These are phyloP conservation scores for Cheilosia urbana DNA, from an alignment of 2,888 invertebrate species.

Conservation along the genomic window DNA sequence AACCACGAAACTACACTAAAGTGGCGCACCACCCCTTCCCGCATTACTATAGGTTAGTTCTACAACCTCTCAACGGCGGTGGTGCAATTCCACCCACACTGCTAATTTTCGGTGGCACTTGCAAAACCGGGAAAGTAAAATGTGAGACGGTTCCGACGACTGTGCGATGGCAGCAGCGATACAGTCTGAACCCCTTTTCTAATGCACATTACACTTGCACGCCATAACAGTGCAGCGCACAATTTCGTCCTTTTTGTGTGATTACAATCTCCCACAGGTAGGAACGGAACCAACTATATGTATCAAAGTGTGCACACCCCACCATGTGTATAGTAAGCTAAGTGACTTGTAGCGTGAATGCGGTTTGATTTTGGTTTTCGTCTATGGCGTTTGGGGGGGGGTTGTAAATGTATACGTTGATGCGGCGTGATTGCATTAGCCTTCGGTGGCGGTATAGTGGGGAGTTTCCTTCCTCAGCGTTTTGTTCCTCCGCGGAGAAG, in stretches of 20 bases:
- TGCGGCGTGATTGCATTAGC: constrained; percentile 37
- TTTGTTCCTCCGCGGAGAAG: too few relatives aligned
- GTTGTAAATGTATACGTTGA: background rate
- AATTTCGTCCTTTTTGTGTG: constrained; percentile 49
- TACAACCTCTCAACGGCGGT: constrained; percentile 28
- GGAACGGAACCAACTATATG: background rate
- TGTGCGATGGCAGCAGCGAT: constrained; percentile 33
- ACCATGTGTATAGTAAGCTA: constrained; percentile 9
- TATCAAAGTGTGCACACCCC: constrained; percentile 1
- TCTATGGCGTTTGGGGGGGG: constrained; percentile 27
- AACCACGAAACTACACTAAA: constrained; percentile 48
- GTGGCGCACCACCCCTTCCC: constrained; percentile 24
- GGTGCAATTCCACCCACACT: background rate
- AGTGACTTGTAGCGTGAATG: constrained; percentile 57
- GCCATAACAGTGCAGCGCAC: constrained; percentile 11
- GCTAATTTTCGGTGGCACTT: constrained; percentile 42
- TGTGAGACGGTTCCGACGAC: constrained; percentile 36
- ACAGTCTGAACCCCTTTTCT: background rate
- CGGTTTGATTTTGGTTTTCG: constrained; percentile 66
- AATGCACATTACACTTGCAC: background rate
- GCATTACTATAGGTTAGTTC: constrained; percentile 17
- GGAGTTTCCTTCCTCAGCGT: background rate
- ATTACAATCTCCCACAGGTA: constrained; percentile 31
- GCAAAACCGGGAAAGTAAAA: constrained; percentile 41
- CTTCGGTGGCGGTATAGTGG: background rate